phyloP scores from a whole-genome alignment of 2,113 vertebrate genomes.

The Morphnarchus princeps region DNA sequence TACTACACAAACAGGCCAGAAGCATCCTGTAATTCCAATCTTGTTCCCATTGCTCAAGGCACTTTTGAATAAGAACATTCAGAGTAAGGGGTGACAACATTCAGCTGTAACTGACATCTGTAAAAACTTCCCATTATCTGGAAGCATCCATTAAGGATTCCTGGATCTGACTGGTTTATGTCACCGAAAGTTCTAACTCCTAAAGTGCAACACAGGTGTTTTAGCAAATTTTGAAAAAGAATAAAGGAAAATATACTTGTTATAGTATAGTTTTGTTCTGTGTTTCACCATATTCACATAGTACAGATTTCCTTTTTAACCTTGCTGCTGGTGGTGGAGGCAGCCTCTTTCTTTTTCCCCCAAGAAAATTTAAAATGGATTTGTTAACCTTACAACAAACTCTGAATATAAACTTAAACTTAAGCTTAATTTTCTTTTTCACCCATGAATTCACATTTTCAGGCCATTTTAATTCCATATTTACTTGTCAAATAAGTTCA shows the following conservation, averaged over 20 bases:
- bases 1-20: not conserved
- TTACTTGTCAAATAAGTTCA: not conserved
- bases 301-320: not conserved
- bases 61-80: not conserved
- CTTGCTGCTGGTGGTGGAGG: not conserved
- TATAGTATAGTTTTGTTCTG: not conserved
- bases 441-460: not conserved
- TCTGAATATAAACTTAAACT: conserved; percentile 1
- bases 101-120: not conserved
- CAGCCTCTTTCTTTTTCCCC: not conserved
- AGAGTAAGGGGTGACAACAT: not conserved
- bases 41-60: not conserved
- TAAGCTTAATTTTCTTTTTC: conserved; percentile 19
- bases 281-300: not conserved
- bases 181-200: not conserved
- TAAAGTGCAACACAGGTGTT: not conserved
- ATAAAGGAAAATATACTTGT: not conserved
- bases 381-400: conserved; percentile 11
- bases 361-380: conserved; percentile 11
- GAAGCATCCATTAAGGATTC: not conserved
- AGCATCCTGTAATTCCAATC: not conserved
- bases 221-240: not conserved
- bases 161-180: not conserved
- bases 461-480: not conserved
- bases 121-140: not conserved